Percentiles rank a stretch among this genome's conserved stretches.
Evolutionary conservation across 2,113 vertebrate genomes (phyloP).

Genomic region (Callithrix jacchus): DNA sequence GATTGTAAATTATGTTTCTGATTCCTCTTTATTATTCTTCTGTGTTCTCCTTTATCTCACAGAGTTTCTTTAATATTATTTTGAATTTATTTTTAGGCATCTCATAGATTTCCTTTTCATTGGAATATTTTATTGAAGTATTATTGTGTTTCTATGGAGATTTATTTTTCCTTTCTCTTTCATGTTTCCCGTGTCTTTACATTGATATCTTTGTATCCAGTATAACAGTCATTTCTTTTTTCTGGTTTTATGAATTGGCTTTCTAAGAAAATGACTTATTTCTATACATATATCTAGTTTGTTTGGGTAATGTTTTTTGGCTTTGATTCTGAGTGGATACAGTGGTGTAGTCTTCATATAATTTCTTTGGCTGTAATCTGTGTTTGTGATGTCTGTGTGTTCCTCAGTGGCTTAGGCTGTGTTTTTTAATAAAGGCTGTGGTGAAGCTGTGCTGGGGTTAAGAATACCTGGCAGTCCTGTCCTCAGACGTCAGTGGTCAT

Average conservation of each 20-base stretch:
- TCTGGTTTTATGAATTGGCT: neutral
- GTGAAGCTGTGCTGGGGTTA: neutral
- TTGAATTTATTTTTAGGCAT: neutral
- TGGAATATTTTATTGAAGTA: neutral
- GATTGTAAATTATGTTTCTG: neutral
- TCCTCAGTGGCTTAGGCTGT: neutral
- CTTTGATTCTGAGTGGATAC: neutral
- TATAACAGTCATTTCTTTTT: neutral
- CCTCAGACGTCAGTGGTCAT: neutral
- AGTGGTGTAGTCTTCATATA: neutral
- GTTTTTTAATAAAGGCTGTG: neutral
- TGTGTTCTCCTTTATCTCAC: neutral
- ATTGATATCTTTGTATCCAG: neutral
- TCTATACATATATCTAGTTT: neutral
- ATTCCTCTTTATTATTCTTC: neutral
- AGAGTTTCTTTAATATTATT: neutral
- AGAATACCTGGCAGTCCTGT: neutral
- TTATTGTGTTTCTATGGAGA: neutral
- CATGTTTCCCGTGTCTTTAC: neutral
- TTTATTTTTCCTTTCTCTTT: neutral
- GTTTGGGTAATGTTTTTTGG: neutral
- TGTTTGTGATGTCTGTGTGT: neutral
- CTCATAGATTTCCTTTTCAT: neutral
- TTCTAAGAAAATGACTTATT: neutral
- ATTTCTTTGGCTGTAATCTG: neutral